A percentile compares a stretch with the other conserved stretches of the same genome.
Evolutionary conservation across 2,888 invertebrate genomes (phyloP).

Genomic region (Agapetus fuscipes): DNA sequence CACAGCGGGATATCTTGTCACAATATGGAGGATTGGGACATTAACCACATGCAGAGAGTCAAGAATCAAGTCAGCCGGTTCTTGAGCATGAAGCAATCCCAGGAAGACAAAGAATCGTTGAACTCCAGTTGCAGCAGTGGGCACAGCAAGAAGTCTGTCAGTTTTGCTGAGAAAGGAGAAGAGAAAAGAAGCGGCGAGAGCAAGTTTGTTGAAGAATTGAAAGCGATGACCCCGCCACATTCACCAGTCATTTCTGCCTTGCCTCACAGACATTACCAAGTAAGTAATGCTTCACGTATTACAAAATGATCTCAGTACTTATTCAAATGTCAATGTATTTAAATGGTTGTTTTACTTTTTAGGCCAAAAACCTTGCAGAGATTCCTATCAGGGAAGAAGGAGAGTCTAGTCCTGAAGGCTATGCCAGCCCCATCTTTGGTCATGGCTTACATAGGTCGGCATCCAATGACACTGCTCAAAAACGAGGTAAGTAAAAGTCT

Average conservation of each 20-base stretch:
- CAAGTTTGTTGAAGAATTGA: conserved; percentile 44
- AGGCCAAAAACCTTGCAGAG: conserved; percentile 50
- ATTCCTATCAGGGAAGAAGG: conserved; percentile 57
- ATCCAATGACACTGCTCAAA: conserved; percentile 49
- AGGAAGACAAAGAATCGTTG: conserved; percentile 52
- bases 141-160: conserved; percentile 63
- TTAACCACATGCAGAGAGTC: conserved; percentile 60
- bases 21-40: conserved; percentile 57
- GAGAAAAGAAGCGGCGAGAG: conserved; percentile 30
- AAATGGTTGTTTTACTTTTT: conserved; percentile 18
- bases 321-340: neutral
- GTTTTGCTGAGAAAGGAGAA: conserved; percentile 58
- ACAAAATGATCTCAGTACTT: too few relatives aligned
- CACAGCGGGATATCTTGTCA: conserved; percentile 60
- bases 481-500: conserved; percentile 46
- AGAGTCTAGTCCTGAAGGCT: conserved; percentile 51
- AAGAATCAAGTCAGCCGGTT: conserved; percentile 63
- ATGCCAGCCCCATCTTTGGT: conserved; percentile 42
- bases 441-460: conserved; percentile 32
- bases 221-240: conserved; percentile 57
- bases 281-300: conserved; percentile 30
- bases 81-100: conserved; percentile 59
- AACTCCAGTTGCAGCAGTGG: conserved; percentile 46
- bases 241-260: conserved; percentile 64
- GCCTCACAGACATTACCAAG: conserved; percentile 50